Conservation (phyloP, 2,888 invertebrate genomes). For the Thelaira solivaga region DNA sequence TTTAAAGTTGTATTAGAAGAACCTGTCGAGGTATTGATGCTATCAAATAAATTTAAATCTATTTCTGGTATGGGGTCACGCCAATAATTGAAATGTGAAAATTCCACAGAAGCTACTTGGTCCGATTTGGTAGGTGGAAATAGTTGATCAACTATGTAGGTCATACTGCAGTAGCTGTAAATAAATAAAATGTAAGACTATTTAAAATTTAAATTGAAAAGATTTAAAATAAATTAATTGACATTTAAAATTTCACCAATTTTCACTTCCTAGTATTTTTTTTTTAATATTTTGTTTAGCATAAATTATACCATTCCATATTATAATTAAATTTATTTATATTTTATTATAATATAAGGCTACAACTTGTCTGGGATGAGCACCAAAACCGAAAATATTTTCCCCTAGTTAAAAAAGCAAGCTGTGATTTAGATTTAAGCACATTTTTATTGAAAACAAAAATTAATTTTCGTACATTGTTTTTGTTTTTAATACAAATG, state of each 20-base stretch:
- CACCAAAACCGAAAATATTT: no score
- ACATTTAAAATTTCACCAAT: neutral
- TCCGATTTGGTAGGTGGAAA: constrained; percentile 89
- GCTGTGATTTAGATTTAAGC: no score
- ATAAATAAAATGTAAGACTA: constrained; percentile 35
- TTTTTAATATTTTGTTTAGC: neutral
- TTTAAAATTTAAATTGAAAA: neutral
- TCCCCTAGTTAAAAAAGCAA: no score
- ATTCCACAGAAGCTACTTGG: constrained; percentile 81
- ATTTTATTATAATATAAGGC: no score
- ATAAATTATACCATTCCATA: no score
- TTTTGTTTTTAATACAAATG: no score
- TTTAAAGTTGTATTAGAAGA: constrained; percentile 32
- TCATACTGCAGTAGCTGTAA: constrained; percentile 95
- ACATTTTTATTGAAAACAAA: no score
- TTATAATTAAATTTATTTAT: no score
- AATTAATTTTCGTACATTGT: no score
- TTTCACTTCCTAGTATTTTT: neutral
- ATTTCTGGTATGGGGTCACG: constrained; percentile 88
- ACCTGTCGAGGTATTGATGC: constrained; percentile 18
- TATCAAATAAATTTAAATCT: constrained; percentile 69
- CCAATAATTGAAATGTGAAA: constrained; percentile 95
- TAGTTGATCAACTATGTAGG: constrained; percentile 95
- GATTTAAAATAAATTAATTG: neutral
- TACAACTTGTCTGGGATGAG: no score